Evolutionary conservation across 2,113 vertebrate species (phyloP).

Genomic region (Dicrurus megarhynchus): DNA sequence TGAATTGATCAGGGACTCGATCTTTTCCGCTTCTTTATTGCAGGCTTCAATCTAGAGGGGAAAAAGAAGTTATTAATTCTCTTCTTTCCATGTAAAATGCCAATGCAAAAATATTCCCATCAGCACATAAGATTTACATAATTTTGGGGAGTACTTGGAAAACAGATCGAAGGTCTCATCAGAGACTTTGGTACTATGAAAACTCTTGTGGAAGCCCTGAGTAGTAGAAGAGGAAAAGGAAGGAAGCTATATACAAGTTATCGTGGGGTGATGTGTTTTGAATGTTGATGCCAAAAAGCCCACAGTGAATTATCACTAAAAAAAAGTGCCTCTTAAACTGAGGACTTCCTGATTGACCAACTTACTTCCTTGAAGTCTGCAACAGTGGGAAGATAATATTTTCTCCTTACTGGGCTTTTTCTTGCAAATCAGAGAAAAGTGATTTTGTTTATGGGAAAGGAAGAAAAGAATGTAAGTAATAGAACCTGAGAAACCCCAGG

Average conservation of each 20-base stretch:
- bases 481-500: background rate
- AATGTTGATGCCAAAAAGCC: background rate
- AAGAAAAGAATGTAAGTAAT: background rate
- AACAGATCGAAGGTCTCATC: background rate
- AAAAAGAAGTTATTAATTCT: background rate
- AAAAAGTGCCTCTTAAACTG: background rate
- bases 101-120: background rate
- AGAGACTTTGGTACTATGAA: background rate
- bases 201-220: background rate
- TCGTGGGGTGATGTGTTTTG: fast-evolving
- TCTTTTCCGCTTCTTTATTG: conserved; percentile 98
- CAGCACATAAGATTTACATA: background rate
- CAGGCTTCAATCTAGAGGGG: conserved; percentile 89
- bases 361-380: background rate
- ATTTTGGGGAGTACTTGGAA: background rate
- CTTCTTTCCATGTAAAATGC: background rate
- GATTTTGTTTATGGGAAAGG: background rate
- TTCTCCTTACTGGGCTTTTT: background rate
- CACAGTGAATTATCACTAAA: background rate
- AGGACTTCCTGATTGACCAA: background rate
- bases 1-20: conserved; percentile 93
- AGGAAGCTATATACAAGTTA: background rate
- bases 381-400: background rate
- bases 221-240: background rate
- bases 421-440: background rate